A percentile compares a stretch with the other conserved stretches of the same genome.
These are phyloP conservation scores for Callyntrura sp. DNA, from an alignment of 2,888 invertebrate species.

Conservation along the genomic window DNA sequence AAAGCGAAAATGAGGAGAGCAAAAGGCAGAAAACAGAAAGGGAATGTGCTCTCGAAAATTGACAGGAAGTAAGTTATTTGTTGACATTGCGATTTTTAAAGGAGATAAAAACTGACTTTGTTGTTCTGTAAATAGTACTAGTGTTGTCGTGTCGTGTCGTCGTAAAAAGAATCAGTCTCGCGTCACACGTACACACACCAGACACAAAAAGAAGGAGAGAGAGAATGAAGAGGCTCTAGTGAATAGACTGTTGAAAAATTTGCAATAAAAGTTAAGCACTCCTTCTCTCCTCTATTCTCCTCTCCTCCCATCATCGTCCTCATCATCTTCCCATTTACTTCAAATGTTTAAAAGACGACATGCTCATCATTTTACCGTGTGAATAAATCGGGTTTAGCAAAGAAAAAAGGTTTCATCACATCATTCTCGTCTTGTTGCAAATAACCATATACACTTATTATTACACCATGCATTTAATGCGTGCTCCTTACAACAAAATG, in stretches of 20 bases:
- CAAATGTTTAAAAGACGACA: background rate
- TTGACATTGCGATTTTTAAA: conserved; percentile 72
- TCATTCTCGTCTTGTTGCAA: too few species aligned
- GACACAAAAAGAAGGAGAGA: background rate
- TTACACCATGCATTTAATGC: background rate
- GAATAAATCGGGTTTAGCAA: background rate
- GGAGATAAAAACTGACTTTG: conserved; percentile 50
- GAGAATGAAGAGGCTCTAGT: conserved; percentile 33
- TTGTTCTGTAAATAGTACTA: background rate
- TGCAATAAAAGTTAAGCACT: conserved; percentile 41
- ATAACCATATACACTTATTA: too few species aligned
- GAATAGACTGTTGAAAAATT: conserved; percentile 50
- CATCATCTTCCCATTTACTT: too few species aligned
- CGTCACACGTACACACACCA: background rate
- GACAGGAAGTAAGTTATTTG: conserved; percentile 77
- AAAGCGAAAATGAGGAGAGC: too few species aligned
- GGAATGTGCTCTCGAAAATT: conserved; percentile 28
- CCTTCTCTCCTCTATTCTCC: background rate
- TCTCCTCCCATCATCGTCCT: background rate
- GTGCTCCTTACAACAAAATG: background rate
- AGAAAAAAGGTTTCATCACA: background rate
- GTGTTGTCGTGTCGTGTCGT: conserved; percentile 33
- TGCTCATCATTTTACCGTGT: background rate
- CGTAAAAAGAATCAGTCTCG: conserved; percentile 1
- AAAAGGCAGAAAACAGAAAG: background rate